These are phyloP conservation scores for Aradophagus sp. DNA, from an alignment of 1,140 invertebrate species.

Conservation along the genomic window DNA sequence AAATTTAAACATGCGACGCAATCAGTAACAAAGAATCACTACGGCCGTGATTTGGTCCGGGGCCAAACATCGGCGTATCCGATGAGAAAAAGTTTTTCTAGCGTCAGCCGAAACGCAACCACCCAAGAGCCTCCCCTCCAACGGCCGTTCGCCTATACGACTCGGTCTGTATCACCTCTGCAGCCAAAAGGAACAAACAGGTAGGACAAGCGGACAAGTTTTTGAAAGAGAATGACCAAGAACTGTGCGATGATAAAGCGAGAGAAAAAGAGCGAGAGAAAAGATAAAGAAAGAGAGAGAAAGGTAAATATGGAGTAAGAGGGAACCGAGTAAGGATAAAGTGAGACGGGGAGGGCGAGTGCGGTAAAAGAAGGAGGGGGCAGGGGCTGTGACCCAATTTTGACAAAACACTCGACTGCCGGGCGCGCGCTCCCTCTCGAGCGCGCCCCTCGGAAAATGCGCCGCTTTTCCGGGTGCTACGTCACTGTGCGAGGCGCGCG, in stretches of 20 bases:
- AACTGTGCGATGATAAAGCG: no score
- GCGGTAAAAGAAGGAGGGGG: not conserved
- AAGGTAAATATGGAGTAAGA: not conserved
- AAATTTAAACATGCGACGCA: no score
- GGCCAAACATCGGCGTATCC: no score
- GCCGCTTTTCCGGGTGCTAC: conserved; percentile 71
- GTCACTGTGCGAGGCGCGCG: conserved; percentile 68
- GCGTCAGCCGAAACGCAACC: no score
- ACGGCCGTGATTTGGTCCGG: no score
- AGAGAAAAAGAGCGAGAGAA: not conserved
- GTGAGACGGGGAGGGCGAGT: not conserved
- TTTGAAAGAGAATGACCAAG: no score
- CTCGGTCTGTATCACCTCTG: no score
- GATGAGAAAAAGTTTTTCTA: no score
- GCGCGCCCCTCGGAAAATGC: conserved; percentile 61
- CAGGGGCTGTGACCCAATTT: conserved; percentile 61
- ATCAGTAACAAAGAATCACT: no score
- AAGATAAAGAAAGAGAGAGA: not conserved
- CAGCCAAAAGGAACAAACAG: not conserved
- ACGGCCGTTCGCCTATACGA: no score
- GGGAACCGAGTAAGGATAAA: not conserved
- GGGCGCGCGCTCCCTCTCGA: conserved; percentile 32
- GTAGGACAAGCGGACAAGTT: not conserved
- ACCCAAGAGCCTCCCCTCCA: no score
- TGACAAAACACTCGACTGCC: conserved; percentile 54